phyloP scores from a whole-genome alignment of 2,797 vertebrate genomes.

The Anabacerthia variegaticeps region DNA sequence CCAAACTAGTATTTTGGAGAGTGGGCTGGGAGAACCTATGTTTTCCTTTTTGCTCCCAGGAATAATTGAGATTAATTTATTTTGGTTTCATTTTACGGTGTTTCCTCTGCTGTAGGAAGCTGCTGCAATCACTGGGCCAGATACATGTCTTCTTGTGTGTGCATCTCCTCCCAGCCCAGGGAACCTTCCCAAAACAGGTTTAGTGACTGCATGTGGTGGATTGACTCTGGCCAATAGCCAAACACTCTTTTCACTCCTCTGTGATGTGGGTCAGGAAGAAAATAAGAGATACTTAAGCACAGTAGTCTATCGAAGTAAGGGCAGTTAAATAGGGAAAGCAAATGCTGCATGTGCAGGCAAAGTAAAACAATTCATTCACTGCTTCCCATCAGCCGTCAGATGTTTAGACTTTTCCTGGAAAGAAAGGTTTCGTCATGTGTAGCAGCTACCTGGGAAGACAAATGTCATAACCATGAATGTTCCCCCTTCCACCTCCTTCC shows the following conservation, averaged over 20 bases:
- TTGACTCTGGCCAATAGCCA: not conserved
- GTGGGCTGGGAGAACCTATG: not conserved
- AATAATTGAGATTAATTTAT: not conserved
- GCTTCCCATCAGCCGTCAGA: not conserved
- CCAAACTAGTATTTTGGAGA: not conserved
- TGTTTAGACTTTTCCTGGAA: not conserved
- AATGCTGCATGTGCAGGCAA: not conserved
- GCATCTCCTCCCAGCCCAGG: not conserved
- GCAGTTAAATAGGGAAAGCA: not conserved
- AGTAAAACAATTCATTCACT: not conserved
- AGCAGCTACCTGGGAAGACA: not conserved
- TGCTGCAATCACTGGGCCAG: not conserved
- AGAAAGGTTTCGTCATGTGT: not conserved
- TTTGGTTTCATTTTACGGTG: not conserved
- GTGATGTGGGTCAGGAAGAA: not conserved
- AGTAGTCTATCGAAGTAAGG: not conserved
- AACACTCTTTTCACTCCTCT: not conserved
- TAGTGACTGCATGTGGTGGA: not conserved
- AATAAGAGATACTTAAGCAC: not conserved
- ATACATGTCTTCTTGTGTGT: not conserved
- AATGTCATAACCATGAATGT: not conserved
- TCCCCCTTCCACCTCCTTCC: not conserved
- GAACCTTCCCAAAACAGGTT: not conserved
- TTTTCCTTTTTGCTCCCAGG: not conserved
- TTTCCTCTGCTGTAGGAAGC: not conserved